Base-by-base conservation (phyloP, 1,140 invertebrate genomes). In the Pseudobourletiella spinata region DNA sequence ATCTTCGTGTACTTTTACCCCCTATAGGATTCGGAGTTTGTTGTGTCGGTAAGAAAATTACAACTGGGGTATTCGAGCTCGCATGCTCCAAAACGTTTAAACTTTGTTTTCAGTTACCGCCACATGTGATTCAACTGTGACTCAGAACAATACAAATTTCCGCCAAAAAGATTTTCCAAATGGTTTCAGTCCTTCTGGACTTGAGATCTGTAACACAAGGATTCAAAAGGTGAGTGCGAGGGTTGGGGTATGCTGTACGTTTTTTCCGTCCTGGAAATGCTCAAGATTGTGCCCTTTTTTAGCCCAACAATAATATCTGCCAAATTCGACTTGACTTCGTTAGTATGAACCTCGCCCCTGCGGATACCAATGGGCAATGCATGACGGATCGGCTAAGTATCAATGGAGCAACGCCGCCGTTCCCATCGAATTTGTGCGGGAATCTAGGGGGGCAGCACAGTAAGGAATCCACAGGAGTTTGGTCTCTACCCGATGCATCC, bases 71-170 rank as follows among this genome's bases (percentile, higher is more conserved):
- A 48, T 11, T 11, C 6, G 18, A 48, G 18, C 11, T 18, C n/a
- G n/a, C 11, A 39, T 39, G 11, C 11, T n/a, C 11, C 11, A 11
- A 15, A 11, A 18, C 20, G 6, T 48, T 11, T 8, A 3, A 3
- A 20, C 24, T 50, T 50, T 22, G 8, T 2, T 46, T 25, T 4
- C 25, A 67, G 67, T 70, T 1, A 30, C 65, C 30, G 63, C 57
- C 14, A 58, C 59, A 32, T 70, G 68, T 56, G 68, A 67, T 16
- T 59, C 62, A 0, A 32, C 55, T 11, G 48, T 64, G 3, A 63
- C 48, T 32, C 56, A 59, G 32, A 70, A 70, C 35, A 67, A 67
- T 32, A 70, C 65, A 2, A 62, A 65, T 52, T 68, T 70, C 48
- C 48, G 66, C 15, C 65, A 60, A 25, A 43, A 46, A 25, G 63